phyloP scores from a whole-genome alignment of 1,140 invertebrate species.

The Papilio xuthus region DNA sequence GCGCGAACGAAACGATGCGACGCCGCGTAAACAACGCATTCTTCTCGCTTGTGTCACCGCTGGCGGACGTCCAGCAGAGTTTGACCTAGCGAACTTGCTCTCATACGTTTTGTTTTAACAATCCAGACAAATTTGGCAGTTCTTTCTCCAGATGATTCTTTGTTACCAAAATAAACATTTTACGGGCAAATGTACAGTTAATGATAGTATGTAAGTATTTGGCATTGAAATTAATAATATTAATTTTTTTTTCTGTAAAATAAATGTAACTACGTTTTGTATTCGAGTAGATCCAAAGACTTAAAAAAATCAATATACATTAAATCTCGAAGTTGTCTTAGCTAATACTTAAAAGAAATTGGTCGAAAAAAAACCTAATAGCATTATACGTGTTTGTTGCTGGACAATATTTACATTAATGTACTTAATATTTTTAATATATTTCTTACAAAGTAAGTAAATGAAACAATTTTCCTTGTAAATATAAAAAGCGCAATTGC shows the following conservation, averaged over 20 bases:
- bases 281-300: too few relatives aligned
- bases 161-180: slow-evolving; percentile 32
- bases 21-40: slow-evolving; percentile 69
- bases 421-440: too few relatives aligned
- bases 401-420: too few relatives aligned
- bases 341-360: too few relatives aligned
- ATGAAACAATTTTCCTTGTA: not conserved
- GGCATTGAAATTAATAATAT: not conserved
- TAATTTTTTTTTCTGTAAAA: too few relatives aligned
- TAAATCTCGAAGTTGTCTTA: too few relatives aligned
- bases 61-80: slow-evolving; percentile 61
- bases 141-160: slow-evolving; percentile 22
- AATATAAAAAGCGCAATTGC: not conserved
- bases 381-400: too few relatives aligned
- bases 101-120: slow-evolving; percentile 39
- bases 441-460: too few relatives aligned
- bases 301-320: too few relatives aligned
- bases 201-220: not conserved
- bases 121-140: slow-evolving; percentile 45
- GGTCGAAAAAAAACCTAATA: too few relatives aligned
- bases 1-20: slow-evolving; percentile 50
- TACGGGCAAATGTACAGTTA: slow-evolving; percentile 13
- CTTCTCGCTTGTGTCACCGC: slow-evolving; percentile 67
- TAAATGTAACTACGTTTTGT: too few relatives aligned
- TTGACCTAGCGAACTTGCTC: slow-evolving; percentile 70